Percentiles rank a stretch among this genome's conserved stretches.
Conservation (phyloP, 2,888 invertebrate species). For the Trissolcus brochymenae region DNA sequence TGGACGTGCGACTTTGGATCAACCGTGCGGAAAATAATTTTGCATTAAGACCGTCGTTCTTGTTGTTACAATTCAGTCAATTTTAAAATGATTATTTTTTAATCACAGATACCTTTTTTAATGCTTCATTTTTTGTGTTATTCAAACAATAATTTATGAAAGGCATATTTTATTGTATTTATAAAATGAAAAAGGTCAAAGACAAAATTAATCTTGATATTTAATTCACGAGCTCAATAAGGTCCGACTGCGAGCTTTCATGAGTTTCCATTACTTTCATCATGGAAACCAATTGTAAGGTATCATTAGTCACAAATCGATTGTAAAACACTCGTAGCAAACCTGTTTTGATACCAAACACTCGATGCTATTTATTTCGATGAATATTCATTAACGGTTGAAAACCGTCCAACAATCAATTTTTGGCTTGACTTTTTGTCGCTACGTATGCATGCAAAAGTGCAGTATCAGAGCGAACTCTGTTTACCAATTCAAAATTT, state of each 20-base stretch:
- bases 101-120: too few relatives aligned
- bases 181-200: neutral
- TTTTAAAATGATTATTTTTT: too few relatives aligned
- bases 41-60: slow-evolving; percentile 18
- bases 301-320: slow-evolving; percentile 40
- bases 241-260: too few relatives aligned
- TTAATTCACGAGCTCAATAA: too few relatives aligned
- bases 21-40: slow-evolving; percentile 36
- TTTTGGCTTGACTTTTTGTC: slow-evolving; percentile 26
- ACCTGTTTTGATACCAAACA: slow-evolving; percentile 42
- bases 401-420: slow-evolving; percentile 38
- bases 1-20: slow-evolving; percentile 25
- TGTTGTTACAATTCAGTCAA: slow-evolving; percentile 17
- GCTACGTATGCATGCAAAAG: slow-evolving; percentile 11
- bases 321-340: slow-evolving; percentile 38
- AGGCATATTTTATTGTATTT: too few relatives aligned
- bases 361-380: slow-evolving; percentile 40
- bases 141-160: slow-evolving; percentile 5
- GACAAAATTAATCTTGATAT: too few relatives aligned
- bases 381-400: slow-evolving; percentile 38
- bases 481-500: slow-evolving; percentile 9
- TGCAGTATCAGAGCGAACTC: slow-evolving; percentile 17
- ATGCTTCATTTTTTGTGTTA: too few relatives aligned
- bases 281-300: slow-evolving; percentile 25
- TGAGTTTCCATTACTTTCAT: neutral